These are phyloP conservation scores for Yoshiicerus persimilis DNA, from an alignment of 1,140 invertebrate species.

Conservation along the genomic window DNA sequence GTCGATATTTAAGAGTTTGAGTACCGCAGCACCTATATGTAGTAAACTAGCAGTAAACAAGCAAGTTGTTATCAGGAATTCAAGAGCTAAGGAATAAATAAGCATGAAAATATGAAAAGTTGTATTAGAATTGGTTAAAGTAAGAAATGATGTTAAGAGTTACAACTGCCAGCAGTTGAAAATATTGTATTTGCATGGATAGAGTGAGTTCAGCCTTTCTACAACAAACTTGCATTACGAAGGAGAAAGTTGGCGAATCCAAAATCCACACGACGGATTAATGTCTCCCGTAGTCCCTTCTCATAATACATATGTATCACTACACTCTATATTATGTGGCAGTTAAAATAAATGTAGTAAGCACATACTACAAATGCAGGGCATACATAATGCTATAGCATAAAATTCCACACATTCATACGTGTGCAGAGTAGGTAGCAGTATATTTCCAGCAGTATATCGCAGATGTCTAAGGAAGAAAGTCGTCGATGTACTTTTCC, in stretches of 20 bases:
- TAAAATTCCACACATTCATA: too few relatives aligned
- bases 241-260: neutral
- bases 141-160: neutral
- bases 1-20: too few relatives aligned
- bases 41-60: too few relatives aligned
- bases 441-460: too few relatives aligned
- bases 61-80: too few relatives aligned
- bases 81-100: too few relatives aligned
- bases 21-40: too few relatives aligned
- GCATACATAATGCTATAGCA: neutral
- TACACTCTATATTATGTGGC: neutral
- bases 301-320: neutral
- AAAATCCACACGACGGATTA: conserved; percentile 19
- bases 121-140: neutral
- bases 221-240: neutral
- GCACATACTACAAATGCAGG: neutral
- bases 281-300: neutral
- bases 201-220: neutral
- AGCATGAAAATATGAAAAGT: neutral
- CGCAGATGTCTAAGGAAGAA: neutral
- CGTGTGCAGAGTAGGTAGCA: too few relatives aligned
- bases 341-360: neutral
- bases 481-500: neutral
- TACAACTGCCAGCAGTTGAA: neutral
- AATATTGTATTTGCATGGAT: neutral